Base-by-base conservation (phyloP, 2,113 vertebrate genomes). In the Peromyscus polionotus region DNA sequence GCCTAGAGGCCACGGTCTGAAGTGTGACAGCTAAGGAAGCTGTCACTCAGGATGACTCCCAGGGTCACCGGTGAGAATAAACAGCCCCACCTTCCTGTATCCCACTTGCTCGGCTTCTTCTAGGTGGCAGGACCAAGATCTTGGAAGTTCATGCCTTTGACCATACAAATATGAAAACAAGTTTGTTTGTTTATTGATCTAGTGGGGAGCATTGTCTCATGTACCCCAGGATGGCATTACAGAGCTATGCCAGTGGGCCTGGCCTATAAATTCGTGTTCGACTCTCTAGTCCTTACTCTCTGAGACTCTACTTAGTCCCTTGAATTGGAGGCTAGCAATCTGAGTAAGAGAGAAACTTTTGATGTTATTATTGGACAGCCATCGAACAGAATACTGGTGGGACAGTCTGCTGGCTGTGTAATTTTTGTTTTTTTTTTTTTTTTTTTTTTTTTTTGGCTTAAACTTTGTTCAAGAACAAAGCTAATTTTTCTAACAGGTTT, bases 1-100 rank as follows among this genome's bases (percentile, higher is more conserved):
- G 45, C 42, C 14, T 42, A 33, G 42, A 17, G 33, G 42, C 42
- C 31, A 42, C 8, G 0, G 63, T 67, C 84, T 45, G 59, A 20
- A 11, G 14, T 26, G 16, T 51, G 59, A 51, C 1, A 2, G 42
- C 1, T 9, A 1, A 26, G 61, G 67, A 12, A 54, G 48, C 14
- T 14, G 14, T 75, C 48, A 36, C 7, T 67, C 39, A 3, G 2
- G 8, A 59, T 5, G 1, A 3, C 39, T 7, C 39, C 10, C 0
- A 6, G 2, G 0, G 2, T 7, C n/a, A 3, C 24, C 17, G 48
- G 14, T 8, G 16, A 1, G 22, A 33, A 36, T 11, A 5, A 22
- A 3, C 1, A 24, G 45, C 7, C 12, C 0, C 3, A n/a, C 5
- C 5, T 17, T n/a, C 19, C 54, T 13, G 11, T 6, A 5, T 6